phyloP scores from a whole-genome alignment of 2,888 invertebrate species.

The Cantharis lateralis region DNA sequence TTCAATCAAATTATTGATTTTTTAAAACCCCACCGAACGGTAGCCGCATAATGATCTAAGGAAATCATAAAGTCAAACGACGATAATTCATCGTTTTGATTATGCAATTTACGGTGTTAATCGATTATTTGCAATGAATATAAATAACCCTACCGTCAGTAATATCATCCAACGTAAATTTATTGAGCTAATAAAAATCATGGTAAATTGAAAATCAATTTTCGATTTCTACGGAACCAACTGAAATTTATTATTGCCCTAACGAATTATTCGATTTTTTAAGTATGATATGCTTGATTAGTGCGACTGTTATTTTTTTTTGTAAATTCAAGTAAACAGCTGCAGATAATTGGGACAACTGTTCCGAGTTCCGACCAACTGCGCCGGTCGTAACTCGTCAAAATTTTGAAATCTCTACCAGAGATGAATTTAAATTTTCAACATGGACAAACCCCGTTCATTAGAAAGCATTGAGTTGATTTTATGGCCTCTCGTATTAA shows the following conservation, averaged over 20 bases:
- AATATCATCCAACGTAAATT: neutral
- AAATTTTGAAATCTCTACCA: neutral
- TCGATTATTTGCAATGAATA: neutral
- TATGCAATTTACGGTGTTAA: neutral
- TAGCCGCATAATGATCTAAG: neutral
- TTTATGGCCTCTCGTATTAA: constrained; percentile 22
- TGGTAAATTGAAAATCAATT: neutral
- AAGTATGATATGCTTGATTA: neutral
- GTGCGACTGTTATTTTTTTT: neutral
- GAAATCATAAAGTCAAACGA: neutral
- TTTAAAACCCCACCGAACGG: neutral
- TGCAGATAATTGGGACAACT: neutral
- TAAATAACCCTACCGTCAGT: neutral
- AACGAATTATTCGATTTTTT: neutral
- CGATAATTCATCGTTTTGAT: neutral
- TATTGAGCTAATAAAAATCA: neutral
- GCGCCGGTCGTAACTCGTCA: neutral
- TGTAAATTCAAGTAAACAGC: neutral
- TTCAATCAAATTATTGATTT: neutral
- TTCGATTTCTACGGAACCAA: neutral
- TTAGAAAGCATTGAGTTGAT: constrained; percentile 19
- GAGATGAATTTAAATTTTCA: neutral
- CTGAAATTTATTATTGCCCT: neutral
- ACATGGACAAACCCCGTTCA: constrained; percentile 5
- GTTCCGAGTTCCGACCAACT: neutral